Conservation (phyloP, 1,140 invertebrate genomes). For the Brachionus manjavacas region DNA sequence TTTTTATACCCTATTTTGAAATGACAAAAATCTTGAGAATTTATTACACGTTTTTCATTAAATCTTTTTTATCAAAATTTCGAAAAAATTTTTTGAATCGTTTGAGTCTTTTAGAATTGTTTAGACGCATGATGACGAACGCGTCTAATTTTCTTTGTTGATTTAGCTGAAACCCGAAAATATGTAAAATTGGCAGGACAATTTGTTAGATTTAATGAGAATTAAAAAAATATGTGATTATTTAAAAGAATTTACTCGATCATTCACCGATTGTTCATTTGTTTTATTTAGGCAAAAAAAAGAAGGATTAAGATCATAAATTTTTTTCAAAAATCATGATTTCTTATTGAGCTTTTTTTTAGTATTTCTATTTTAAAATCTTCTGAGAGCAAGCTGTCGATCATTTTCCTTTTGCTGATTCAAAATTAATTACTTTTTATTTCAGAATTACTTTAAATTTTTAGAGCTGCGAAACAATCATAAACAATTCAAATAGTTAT, state of each 20-base stretch:
- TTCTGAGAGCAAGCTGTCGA: no score
- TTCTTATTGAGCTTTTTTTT: no score
- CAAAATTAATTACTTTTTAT: no score
- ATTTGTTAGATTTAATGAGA: not conserved
- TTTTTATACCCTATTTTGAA: not conserved
- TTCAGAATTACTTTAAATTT: no score
- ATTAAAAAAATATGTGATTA: not conserved
- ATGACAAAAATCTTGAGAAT: not conserved
- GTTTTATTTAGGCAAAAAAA: not conserved
- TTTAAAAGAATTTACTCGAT: not conserved
- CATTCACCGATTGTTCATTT: not conserved
- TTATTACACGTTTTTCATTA: not conserved
- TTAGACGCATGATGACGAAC: not conserved
- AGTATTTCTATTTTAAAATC: no score
- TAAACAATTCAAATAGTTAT: no score
- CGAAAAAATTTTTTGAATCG: not conserved
- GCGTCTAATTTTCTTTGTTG: not conserved
- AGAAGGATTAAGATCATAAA: no score
- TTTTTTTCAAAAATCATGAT: no score
- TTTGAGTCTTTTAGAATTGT: not conserved
- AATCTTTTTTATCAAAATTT: not conserved
- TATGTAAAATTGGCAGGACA: not conserved
- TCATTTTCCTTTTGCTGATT: no score
- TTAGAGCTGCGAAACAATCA: no score
- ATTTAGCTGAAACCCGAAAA: not conserved